These are phyloP conservation scores for Lasioglossum morio DNA, from an alignment of 2,888 invertebrate species.

Conservation along the genomic window DNA sequence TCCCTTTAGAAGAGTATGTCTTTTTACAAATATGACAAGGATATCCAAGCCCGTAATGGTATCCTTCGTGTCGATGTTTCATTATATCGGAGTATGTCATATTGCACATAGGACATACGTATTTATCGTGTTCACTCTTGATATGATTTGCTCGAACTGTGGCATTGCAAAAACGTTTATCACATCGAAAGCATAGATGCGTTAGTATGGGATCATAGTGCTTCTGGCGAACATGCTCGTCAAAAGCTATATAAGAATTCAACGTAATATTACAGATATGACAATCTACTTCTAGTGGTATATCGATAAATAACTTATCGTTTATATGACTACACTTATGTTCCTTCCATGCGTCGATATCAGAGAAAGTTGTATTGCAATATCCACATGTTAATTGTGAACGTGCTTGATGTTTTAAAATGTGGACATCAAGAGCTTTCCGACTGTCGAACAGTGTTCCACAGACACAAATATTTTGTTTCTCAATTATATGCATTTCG, in stretches of 20 bases:
- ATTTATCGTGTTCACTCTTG: constrained; percentile 58
- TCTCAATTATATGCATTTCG: not conserved
- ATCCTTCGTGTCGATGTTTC: constrained; percentile 69
- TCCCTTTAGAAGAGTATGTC: constrained; percentile 61
- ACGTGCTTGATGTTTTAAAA: constrained; percentile 44
- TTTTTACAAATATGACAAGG: constrained; percentile 79
- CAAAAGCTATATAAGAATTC: constrained; percentile 65
- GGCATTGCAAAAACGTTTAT: constrained; percentile 63
- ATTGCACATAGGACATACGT: constrained; percentile 63
- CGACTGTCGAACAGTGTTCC: constrained; percentile 67
- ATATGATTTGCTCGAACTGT: constrained; percentile 66
- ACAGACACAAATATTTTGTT: constrained; percentile 56
- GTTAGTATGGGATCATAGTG: constrained; percentile 64
- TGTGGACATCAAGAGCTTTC: constrained; percentile 61
- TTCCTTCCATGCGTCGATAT: constrained; percentile 56
- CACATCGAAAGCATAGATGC: constrained; percentile 74
- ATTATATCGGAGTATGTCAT: constrained; percentile 23
- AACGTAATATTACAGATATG: constrained; percentile 57
- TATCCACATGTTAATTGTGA: constrained; percentile 70
- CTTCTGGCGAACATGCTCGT: constrained; percentile 68
- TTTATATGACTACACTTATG: constrained; percentile 68
- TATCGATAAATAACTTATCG: constrained; percentile 45
- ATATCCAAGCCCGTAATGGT: constrained; percentile 77
- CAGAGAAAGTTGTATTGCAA: constrained; percentile 68
- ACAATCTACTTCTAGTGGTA: constrained; percentile 63